Conservation (phyloP, 2,888 invertebrate genomes). For the Drosophila dives region DNA sequence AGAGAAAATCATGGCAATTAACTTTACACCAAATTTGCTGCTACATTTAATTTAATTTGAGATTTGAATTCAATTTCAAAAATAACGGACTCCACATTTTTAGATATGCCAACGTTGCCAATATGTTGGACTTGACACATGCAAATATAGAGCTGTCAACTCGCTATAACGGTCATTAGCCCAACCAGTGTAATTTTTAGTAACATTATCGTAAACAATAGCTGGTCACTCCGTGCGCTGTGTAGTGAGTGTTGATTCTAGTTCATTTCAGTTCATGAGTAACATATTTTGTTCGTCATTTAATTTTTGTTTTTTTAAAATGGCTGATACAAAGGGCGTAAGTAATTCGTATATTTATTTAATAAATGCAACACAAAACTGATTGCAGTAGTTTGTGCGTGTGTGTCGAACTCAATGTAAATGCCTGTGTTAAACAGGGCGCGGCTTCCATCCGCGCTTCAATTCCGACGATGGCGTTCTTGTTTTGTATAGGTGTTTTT, state of each 20-base stretch:
- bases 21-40: not conserved
- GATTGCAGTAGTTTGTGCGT: not conserved
- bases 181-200: not conserved
- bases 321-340: slow-evolving; percentile 83
- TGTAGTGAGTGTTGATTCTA: slow-evolving; percentile 52
- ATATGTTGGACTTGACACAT: not conserved
- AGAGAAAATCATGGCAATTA: slow-evolving; percentile 12
- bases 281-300: slow-evolving; percentile 75
- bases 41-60: not conserved
- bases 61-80: not conserved
- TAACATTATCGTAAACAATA: not conserved
- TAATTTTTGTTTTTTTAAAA: slow-evolving; percentile 76
- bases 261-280: slow-evolving; percentile 63
- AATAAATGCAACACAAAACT: slow-evolving; percentile 3
- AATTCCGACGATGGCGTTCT: slow-evolving; percentile 48
- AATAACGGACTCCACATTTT: not conserved
- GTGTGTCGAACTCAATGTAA: not conserved
- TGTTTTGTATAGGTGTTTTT: slow-evolving; percentile 28
- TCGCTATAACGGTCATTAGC: not conserved
- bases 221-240: slow-evolving; percentile 38
- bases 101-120: not conserved
- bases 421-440: slow-evolving; percentile 22
- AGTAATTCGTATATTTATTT: slow-evolving; percentile 57
- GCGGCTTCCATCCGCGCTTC: slow-evolving; percentile 47
- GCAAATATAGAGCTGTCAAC: not conserved